Evolutionary conservation across 2,797 vertebrate genomes (phyloP), one percentile per base, ranked within the genome.

Genomic region (Eulemur coronatus): DNA sequence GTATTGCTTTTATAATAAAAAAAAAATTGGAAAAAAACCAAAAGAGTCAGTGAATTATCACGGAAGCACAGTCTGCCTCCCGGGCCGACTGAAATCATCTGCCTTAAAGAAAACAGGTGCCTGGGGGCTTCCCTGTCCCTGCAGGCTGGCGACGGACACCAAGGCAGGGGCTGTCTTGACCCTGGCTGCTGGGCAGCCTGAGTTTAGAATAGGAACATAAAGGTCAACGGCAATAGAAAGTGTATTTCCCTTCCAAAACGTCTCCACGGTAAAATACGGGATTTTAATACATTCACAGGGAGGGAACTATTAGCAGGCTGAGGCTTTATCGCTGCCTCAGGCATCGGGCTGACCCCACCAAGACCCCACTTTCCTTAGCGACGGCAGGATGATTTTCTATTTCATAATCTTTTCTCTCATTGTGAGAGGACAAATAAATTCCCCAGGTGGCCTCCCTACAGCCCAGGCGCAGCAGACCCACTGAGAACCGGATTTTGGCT

Each of bases 261-360:
- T 48, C 79, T 94, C 55, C 48, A 41, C 96, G 93, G 96, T 93
- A 95, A 96, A 97, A 88, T 43, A 41, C 9, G 48, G 80, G 87
- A 78, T 96, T 97, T 98, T 96, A 97, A 97, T 97, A 94, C 96
- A 90, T 96, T 94, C 94, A 93, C 48, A 15, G 55, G 70, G 26
- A 76, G 84, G 96, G 35, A 94, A 94, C 96, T 96, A 97, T 73
- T 95, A 92, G 87, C 38, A 86, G 79, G 30, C 90, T 43, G 20
- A 78, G 72, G 84, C 84, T 94, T 97, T 94, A 96, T 95, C 22
- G 0, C 86, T 94, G 96, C 96, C 94, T 95, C 89, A 43, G 84
- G 94, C 97, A 79, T 41, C 7, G 63, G 24, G 38, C 78, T 96
- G 96, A 97, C 96, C 96, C 89, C 76, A 78, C 85, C 22, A 78